These are phyloP conservation scores for Muntiacus reevesi DNA, from an alignment of 2,113 vertebrate genomes.

Conservation along the genomic window DNA sequence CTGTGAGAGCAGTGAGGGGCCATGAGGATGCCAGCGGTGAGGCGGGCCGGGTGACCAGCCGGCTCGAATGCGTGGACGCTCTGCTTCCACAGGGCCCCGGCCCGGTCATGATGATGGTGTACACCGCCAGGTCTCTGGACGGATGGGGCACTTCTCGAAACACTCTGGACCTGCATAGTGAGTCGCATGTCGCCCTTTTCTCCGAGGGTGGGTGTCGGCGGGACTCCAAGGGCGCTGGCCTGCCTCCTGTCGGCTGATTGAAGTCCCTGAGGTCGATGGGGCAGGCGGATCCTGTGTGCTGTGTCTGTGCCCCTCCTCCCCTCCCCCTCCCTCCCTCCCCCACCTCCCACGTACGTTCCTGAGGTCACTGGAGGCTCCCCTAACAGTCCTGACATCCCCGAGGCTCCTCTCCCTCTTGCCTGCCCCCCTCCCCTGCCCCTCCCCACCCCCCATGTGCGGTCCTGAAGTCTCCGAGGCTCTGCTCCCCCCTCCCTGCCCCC, in stretches of 20 bases:
- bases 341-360: no score
- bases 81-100: constrained; percentile 78
- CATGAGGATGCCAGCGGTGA: rapidly evolving
- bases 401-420: neutral
- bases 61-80: neutral
- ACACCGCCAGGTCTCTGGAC: constrained; percentile 88
- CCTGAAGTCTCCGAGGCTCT: neutral
- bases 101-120: constrained; percentile 91
- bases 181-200: constrained; percentile 29
- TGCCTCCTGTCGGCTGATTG: neutral
- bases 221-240: no score
- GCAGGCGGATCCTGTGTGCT: neutral
- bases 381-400: no score
- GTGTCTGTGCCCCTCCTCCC: no score
- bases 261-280: neutral
- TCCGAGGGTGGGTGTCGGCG: neutral
- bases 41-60: neutral
- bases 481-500: neutral
- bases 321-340: no score
- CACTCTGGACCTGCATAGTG: constrained; percentile 85
- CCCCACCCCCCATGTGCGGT: neutral
- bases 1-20: no score
- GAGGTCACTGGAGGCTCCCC: no score
- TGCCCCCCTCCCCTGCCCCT: no score
- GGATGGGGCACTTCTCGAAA: constrained; percentile 88